A percentile compares a stretch with the other conserved stretches of the same genome.
Conservation (phyloP, 2,113 vertebrate species). For the Columba livia region DNA sequence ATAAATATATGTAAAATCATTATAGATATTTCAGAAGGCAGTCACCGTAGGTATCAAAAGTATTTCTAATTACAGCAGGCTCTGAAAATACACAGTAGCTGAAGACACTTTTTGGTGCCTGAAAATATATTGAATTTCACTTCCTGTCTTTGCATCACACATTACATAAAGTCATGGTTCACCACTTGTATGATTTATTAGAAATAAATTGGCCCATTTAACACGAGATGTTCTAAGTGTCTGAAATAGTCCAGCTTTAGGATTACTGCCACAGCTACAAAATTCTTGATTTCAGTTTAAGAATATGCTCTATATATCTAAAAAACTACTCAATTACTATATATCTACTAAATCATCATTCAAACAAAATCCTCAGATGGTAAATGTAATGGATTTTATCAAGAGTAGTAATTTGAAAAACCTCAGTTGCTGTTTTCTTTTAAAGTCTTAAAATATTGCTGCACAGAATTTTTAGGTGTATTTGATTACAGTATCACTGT, state of each 20-base stretch:
- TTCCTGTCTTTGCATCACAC: neutral
- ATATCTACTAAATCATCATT: neutral
- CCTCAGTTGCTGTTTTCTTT: neutral
- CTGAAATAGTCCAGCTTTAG: neutral
- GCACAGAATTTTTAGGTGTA: neutral
- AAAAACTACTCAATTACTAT: neutral
- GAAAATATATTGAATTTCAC: neutral
- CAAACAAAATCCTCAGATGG: neutral
- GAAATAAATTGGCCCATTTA: neutral
- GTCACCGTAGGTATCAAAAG: neutral
- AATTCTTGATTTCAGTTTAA: neutral
- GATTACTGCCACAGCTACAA: neutral
- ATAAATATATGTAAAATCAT: neutral
- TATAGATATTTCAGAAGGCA: neutral
- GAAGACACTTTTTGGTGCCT: neutral
- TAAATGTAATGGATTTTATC: conserved; percentile 23
- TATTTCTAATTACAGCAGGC: neutral
- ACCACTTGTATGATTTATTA: neutral
- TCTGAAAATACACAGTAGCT: neutral
- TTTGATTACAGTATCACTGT: neutral
- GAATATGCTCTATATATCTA: neutral
- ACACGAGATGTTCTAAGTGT: neutral
- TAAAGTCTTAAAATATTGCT: neutral
- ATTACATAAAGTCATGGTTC: neutral
- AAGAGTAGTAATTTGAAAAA: neutral